phyloP scores from a whole-genome alignment of 1,140 invertebrate genomes.

The Temnothorax longispinosus region DNA sequence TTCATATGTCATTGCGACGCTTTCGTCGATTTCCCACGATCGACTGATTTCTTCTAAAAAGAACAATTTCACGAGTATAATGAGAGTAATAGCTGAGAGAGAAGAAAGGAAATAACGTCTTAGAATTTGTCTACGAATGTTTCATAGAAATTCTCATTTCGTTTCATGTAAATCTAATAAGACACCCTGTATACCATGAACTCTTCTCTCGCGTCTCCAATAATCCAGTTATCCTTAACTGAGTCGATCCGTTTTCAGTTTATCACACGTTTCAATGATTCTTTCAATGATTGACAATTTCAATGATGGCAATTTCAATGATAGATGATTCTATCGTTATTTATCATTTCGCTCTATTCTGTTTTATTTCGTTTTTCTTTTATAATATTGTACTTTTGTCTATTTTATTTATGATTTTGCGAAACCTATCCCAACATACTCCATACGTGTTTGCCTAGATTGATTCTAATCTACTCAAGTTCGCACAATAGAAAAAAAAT shows the following conservation, averaged over 20 bases:
- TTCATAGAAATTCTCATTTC: not conserved
- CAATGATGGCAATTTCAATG: too few species aligned
- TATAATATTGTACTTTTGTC: not conserved
- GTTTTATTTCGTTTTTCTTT: not conserved
- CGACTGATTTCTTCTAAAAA: not conserved
- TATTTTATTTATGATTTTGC: not conserved
- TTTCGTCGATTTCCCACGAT: conserved; percentile 37
- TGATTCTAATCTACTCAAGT: too few species aligned
- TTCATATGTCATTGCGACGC: not conserved
- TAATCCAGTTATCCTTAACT: not conserved
- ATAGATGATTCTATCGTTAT: not conserved
- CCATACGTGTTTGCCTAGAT: not conserved
- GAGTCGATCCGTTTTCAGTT: not conserved
- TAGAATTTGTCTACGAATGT: not conserved
- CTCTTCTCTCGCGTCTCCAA: not conserved
- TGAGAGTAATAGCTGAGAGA: not conserved
- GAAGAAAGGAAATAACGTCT: not conserved
- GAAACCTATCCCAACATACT: not conserved
- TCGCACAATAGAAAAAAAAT: not conserved
- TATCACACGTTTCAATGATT: not conserved
- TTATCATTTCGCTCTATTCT: not conserved
- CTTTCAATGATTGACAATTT: too few species aligned
- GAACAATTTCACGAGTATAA: not conserved
- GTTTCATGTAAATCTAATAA: not conserved
- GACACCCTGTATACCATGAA: not conserved